A percentile compares a stretch with the other conserved stretches of the same genome.
These are phyloP conservation scores for Melitaea athalia DNA, from an alignment of 2,888 invertebrate species.

Conservation along the genomic window DNA sequence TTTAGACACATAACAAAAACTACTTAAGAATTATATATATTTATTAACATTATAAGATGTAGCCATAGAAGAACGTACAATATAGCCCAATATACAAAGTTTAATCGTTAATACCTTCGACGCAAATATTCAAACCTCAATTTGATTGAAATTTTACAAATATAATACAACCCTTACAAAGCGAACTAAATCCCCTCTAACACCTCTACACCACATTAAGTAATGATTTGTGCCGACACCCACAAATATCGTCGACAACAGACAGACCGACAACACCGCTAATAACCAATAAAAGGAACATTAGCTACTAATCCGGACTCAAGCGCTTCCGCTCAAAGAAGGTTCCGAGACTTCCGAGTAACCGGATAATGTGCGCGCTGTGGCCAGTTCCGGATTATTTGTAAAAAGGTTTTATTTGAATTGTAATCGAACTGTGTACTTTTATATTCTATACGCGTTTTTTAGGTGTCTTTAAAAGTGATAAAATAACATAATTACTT, in stretches of 20 bases:
- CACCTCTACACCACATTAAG: conserved; percentile 25
- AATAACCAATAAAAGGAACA: conserved; percentile 15
- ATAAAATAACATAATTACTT: too few species aligned
- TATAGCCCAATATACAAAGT: too few species aligned
- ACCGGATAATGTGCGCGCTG: background rate
- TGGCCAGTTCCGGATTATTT: conserved; percentile 11
- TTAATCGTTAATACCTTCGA: too few species aligned
- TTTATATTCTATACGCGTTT: background rate
- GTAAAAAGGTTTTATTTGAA: background rate
- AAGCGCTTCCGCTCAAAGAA: conserved; percentile 33
- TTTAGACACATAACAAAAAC: too few species aligned
- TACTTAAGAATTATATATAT: too few species aligned
- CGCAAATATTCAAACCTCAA: background rate
- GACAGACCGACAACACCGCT: conserved; percentile 34
- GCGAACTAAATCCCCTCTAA: conserved; percentile 31
- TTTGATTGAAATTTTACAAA: conserved; percentile 16
- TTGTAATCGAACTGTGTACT: background rate
- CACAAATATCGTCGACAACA: conserved; percentile 47
- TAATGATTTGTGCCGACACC: conserved; percentile 52
- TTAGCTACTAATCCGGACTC: conserved; percentile 44
- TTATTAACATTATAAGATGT: too few species aligned
- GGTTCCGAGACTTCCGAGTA: conserved; percentile 40
- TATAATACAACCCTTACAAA: conserved; percentile 10
- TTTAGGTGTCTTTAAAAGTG: background rate
- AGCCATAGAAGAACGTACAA: too few species aligned